Conservation (phyloP, 2,888 invertebrate species). For the Coremacera marginata region DNA sequence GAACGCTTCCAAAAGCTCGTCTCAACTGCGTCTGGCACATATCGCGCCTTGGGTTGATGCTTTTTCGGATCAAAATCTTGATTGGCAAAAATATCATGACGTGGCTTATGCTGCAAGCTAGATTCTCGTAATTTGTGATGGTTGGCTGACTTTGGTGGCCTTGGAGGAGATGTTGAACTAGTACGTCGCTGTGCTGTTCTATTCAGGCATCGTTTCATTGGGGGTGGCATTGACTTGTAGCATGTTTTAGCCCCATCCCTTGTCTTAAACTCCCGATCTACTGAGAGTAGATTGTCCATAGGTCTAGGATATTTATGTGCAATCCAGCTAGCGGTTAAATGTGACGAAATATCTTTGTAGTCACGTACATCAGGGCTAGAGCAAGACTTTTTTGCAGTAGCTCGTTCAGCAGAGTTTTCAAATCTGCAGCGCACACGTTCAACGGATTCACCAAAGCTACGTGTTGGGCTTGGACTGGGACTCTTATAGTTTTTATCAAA, state of each 20-base stretch:
- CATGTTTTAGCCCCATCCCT: not conserved
- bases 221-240: not conserved
- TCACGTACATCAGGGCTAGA: slow-evolving; percentile 85
- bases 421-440: slow-evolving; percentile 80
- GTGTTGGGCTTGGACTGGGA: slow-evolving; percentile 51
- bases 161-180: slow-evolving; percentile 71
- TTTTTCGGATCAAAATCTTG: slow-evolving; percentile 81
- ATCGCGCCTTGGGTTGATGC: slow-evolving; percentile 82
- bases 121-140: slow-evolving; percentile 63
- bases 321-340: slow-evolving; percentile 83
- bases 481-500: slow-evolving; percentile 61
- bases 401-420: slow-evolving; percentile 49
- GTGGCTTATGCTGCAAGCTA: slow-evolving; percentile 63
- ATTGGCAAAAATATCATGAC: slow-evolving; percentile 72
- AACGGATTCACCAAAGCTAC: slow-evolving; percentile 74
- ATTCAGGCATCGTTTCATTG: slow-evolving; percentile 53
- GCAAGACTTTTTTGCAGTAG: slow-evolving; percentile 73
- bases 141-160: slow-evolving; percentile 67
- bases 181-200: slow-evolving; percentile 71
- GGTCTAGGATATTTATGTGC: slow-evolving; percentile 83
- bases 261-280: not conserved
- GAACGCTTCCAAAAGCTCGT: slow-evolving; percentile 61
- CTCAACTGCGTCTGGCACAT: slow-evolving; percentile 74
- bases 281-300: slow-evolving; percentile 71
- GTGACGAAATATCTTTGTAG: slow-evolving; percentile 80